phyloP scores from a whole-genome alignment of 2,113 vertebrate genomes.

The Hucho hucho region DNA sequence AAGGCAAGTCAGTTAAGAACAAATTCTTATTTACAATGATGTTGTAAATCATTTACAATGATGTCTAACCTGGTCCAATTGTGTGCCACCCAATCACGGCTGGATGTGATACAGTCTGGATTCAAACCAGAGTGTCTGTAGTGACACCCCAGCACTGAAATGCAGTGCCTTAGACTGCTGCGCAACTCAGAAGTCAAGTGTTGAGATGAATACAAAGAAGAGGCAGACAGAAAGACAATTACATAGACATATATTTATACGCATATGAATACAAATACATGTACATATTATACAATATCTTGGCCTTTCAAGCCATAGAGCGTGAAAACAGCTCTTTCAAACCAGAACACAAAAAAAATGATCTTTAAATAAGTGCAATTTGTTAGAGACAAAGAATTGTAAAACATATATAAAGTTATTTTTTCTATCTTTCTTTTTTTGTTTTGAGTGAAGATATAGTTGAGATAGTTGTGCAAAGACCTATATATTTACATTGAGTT shows the following conservation, averaged over 20 bases:
- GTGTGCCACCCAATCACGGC: no score
- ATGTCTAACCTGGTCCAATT: no score
- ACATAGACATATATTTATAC: constrained; percentile 84
- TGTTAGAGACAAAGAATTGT: constrained; percentile 78
- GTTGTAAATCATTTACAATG: no score
- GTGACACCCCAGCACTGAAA: no score
- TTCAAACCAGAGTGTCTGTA: no score
- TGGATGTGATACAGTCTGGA: no score
- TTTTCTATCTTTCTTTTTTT: constrained; percentile 53
- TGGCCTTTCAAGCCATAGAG: constrained; percentile 63
- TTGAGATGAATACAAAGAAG: constrained; percentile 29
- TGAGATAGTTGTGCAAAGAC: constrained; percentile 78
- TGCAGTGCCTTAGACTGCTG: no score
- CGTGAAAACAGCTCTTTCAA: constrained; percentile 69
- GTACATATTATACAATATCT: constrained; percentile 79
- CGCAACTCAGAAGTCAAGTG: no score
- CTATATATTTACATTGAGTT: constrained; percentile 66
- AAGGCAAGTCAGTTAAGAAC: no score
- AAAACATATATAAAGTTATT: constrained; percentile 75
- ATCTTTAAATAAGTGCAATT: constrained; percentile 83
- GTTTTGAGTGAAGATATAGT: constrained; percentile 65
- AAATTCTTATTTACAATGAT: no score
- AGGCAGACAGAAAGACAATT: constrained; percentile 57
- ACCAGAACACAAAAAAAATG: constrained; percentile 63
- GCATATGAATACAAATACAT: constrained; percentile 83